Conservation (phyloP, 1,140 invertebrate genomes). For the Xylocopa sonorina region DNA sequence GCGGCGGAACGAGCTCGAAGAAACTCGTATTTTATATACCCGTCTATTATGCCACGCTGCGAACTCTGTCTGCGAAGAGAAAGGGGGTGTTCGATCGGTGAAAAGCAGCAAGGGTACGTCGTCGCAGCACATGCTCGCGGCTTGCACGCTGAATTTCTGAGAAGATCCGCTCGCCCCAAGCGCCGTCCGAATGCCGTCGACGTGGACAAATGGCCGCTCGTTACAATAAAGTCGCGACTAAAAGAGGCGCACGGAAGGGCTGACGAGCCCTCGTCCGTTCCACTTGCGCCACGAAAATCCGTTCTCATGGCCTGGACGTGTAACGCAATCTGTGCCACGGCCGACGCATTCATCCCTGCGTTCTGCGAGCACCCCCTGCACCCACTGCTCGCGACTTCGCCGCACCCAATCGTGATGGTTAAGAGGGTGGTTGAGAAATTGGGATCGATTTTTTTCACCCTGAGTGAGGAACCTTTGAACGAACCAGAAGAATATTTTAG, state of each 20-base stretch:
- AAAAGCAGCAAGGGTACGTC: slow-evolving; percentile 11
- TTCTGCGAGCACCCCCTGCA: slow-evolving; percentile 33
- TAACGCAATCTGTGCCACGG: slow-evolving; percentile 29
- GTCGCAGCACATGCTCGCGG: slow-evolving; percentile 35
- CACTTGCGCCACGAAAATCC: slow-evolving; percentile 43
- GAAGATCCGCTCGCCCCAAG: slow-evolving; percentile 43
- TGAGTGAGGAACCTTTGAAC: too few species aligned
- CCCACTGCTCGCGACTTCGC: too few species aligned
- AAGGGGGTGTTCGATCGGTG: not conserved
- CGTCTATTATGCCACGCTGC: not conserved
- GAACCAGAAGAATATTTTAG: too few species aligned
- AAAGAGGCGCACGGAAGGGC: slow-evolving; percentile 43
- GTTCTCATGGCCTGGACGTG: slow-evolving; percentile 50
- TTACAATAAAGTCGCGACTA: slow-evolving; percentile 62
- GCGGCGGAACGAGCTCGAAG: not conserved
- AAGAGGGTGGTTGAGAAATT: not conserved
- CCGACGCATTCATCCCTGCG: slow-evolving; percentile 27
- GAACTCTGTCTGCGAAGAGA: not conserved
- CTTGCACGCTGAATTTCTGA: slow-evolving; percentile 43
- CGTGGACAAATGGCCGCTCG: slow-evolving; percentile 62
- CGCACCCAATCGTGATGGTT: too few species aligned
- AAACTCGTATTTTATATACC: slow-evolving; percentile 11
- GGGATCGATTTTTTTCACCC: not conserved
- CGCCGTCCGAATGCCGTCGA: slow-evolving; percentile 44
- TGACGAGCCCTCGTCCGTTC: slow-evolving; percentile 14